phyloP scores from a whole-genome alignment of 2,888 invertebrate species.

The Zaprionus bogoriensis region DNA sequence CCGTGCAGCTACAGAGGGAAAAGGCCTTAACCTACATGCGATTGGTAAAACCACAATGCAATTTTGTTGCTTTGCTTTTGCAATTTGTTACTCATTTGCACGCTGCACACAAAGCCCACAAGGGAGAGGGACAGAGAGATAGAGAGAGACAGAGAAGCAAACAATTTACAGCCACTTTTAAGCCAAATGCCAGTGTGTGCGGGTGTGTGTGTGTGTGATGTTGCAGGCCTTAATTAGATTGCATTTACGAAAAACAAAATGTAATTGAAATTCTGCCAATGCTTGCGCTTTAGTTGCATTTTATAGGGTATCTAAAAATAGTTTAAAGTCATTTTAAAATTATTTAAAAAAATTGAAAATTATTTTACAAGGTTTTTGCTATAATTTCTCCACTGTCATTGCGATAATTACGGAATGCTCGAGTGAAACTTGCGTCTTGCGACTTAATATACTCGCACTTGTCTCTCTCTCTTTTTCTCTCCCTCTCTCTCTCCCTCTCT shows the following conservation, averaged over 20 bases:
- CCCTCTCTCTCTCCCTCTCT: neutral
- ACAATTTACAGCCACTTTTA: slow-evolving; percentile 33
- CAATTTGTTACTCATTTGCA: slow-evolving; percentile 62
- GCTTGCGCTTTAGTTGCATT: slow-evolving; percentile 3
- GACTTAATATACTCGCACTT: neutral
- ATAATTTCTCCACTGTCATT: too few relatives aligned
- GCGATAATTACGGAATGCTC: too few relatives aligned
- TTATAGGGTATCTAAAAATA: neutral
- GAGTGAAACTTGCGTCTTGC: neutral
- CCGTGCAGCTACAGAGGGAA: neutral
- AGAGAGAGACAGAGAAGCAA: neutral
- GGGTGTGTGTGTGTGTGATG: slow-evolving; percentile 8
- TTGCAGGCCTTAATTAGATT: slow-evolving; percentile 63
- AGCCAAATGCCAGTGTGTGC: slow-evolving; percentile 11
- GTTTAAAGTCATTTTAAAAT: neutral
- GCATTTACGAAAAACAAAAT: slow-evolving; percentile 48
- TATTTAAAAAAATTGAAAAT: neutral
- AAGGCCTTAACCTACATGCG: slow-evolving; percentile 49
- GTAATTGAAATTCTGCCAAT: slow-evolving; percentile 47
- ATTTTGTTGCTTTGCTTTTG: slow-evolving; percentile 45
- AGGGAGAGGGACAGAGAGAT: neutral
- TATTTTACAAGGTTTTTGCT: too few relatives aligned
- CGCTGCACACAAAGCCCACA: slow-evolving; percentile 40
- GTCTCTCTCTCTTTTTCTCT: neutral
- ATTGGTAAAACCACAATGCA: slow-evolving; percentile 28